phyloP scores from a whole-genome alignment of 2,113 vertebrate genomes.

The Paradisaea rubra region DNA sequence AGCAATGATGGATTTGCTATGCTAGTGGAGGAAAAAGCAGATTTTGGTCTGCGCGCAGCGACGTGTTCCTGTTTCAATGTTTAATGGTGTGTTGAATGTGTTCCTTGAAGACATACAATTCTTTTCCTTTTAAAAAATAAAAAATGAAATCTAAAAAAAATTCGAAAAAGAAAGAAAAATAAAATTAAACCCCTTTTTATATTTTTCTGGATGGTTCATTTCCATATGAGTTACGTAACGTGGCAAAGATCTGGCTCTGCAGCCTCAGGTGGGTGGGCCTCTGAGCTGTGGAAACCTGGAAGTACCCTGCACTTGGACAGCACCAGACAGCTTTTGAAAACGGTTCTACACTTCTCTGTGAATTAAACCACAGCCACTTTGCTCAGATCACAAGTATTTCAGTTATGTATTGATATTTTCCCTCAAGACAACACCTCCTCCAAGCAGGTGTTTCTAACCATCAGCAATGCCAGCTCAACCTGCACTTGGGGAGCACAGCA shows the following conservation, averaged over 20 bases:
- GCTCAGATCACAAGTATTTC: neutral
- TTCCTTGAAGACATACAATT: neutral
- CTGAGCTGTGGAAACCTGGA: neutral
- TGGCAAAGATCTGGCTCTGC: neutral
- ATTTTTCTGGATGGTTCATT: neutral
- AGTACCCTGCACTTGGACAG: neutral
- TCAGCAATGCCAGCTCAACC: neutral
- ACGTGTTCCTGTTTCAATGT: neutral
- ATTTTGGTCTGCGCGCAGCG: neutral
- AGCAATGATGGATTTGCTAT: neutral
- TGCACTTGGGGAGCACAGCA: neutral
- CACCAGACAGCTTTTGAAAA: neutral
- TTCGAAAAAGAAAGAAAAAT: neutral
- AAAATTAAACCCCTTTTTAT: neutral
- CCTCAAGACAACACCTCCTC: neutral
- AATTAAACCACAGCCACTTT: neutral
- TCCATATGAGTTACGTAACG: neutral
- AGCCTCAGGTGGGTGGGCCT: neutral
- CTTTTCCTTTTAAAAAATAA: neutral
- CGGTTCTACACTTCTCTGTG: neutral
- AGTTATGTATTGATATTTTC: neutral
- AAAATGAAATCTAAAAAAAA: neutral
- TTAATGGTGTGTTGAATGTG: neutral
- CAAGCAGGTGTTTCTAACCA: neutral
- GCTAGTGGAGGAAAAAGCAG: neutral